A percentile compares a stretch with the other conserved stretches of the same genome.
phyloP scores from a whole-genome alignment of 2,797 vertebrate species.

The Micrastur ruficollis region DNA sequence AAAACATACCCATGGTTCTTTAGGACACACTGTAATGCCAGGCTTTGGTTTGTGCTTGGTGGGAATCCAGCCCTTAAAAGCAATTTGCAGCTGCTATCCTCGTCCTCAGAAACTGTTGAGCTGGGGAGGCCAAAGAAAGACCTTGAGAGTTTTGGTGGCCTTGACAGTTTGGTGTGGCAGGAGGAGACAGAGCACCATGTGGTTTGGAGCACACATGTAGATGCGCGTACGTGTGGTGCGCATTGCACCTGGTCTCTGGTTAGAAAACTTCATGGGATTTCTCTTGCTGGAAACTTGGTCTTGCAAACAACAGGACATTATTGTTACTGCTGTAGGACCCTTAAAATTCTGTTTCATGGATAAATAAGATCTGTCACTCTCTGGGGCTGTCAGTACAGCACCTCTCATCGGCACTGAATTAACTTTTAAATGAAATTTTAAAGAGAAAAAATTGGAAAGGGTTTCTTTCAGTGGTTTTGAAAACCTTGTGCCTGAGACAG shows the following conservation, averaged over 20 bases:
- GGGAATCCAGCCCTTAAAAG: background rate
- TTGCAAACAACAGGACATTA: background rate
- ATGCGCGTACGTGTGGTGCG: accelerated
- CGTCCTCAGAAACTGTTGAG: background rate
- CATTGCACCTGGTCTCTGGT: background rate
- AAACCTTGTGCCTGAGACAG: background rate
- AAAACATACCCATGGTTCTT: background rate
- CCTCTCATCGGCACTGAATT: background rate
- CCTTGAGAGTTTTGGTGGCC: background rate
- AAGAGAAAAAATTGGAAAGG: background rate
- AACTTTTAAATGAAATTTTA: background rate
- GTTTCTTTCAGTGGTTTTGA: background rate
- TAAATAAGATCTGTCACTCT: background rate
- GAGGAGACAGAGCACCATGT: background rate
- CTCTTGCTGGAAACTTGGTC: background rate
- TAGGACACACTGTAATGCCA: background rate
- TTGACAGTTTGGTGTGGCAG: background rate
- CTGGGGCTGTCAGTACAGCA: background rate
- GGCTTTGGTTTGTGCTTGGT: background rate
- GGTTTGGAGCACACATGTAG: background rate
- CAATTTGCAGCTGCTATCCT: background rate
- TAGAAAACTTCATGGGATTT: background rate
- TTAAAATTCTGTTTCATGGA: background rate
- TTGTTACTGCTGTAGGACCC: background rate
- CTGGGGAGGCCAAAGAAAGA: background rate